A percentile compares a stretch with the other conserved stretches of the same genome.
These are phyloP conservation scores for Caenorhabditis sp. DNA, from an alignment of 2,888 invertebrate species.

Conservation along the genomic window DNA sequence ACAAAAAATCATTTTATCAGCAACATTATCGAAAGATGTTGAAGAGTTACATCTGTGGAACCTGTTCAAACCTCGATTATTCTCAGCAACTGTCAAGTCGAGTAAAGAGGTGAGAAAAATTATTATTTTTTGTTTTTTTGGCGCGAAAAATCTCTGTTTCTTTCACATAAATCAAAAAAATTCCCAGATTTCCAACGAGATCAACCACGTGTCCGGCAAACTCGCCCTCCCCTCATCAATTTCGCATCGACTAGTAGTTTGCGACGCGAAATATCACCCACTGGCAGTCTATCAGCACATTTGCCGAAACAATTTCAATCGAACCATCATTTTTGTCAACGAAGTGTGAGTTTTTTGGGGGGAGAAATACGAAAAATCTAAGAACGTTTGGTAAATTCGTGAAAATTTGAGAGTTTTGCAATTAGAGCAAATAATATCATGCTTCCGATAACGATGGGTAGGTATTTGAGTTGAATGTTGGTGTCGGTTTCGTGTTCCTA, in stretches of 20 bases:
- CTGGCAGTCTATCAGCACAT: conserved; percentile 44
- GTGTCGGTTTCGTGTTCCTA: too few species aligned
- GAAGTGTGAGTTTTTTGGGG: conserved; percentile 19
- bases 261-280: conserved; percentile 37
- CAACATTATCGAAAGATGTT: conserved; percentile 83
- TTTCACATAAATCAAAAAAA: not conserved
- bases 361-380: not conserved
- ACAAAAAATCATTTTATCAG: conserved; percentile 81
- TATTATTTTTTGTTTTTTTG: not conserved
- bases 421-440: not conserved
- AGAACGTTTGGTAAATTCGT: not conserved
- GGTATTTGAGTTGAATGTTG: too few species aligned
- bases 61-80: conserved; percentile 89
- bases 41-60: conserved; percentile 88
- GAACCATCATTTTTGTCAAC: conserved; percentile 37
- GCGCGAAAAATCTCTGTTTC: not conserved
- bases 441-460: not conserved
- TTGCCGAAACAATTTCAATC: conserved; percentile 16
- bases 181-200: conserved; percentile 24
- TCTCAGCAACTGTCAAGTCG: conserved; percentile 72
- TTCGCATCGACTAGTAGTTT: conserved; percentile 23
- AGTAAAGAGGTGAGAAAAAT: conserved; percentile 42
- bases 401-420: not conserved
- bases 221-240: conserved; percentile 44
- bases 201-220: conserved; percentile 40